phyloP scores from a whole-genome alignment of 2,888 invertebrate species.

The Apamea anceps region DNA sequence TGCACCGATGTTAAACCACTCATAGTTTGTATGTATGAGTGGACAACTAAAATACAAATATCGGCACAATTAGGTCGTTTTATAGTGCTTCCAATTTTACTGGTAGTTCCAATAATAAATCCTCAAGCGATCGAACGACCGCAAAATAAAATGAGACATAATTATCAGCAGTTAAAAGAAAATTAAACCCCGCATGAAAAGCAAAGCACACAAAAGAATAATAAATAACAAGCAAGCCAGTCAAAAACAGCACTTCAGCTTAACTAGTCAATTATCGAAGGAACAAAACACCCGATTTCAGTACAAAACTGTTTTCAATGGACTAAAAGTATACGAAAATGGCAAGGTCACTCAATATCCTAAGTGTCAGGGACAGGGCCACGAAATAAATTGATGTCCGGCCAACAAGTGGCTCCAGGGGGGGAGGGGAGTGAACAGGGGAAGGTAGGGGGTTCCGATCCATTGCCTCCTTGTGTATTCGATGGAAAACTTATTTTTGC shows the following conservation, averaged over 20 bases:
- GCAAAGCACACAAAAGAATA: conserved; percentile 14
- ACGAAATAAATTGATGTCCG: conserved; percentile 70
- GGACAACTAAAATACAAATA: background rate
- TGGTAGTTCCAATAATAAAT: background rate
- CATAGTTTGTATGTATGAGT: no score
- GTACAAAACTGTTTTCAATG: conserved; percentile 42
- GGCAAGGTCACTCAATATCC: conserved; percentile 54
- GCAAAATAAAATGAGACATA: background rate
- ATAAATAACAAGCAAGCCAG: conserved; percentile 11
- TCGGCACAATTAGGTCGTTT: background rate
- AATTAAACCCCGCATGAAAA: conserved; percentile 20
- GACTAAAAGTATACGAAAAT: conserved; percentile 33
- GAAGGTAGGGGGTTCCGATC: conserved; percentile 47
- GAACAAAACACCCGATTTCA: conserved; percentile 25
- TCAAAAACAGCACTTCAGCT: conserved; percentile 27
- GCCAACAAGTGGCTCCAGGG: conserved; percentile 73
- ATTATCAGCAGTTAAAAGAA: background rate
- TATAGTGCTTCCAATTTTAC: background rate
- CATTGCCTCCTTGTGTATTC: conserved; percentile 61
- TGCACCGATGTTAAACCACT: no score
- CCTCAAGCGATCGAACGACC: background rate
- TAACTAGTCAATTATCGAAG: conserved; percentile 24
- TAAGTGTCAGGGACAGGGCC: conserved; percentile 58
- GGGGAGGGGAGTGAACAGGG: background rate
- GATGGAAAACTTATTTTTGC: conserved; percentile 62